Conservation (phyloP, 2,797 vertebrate species). For the Tadarida brasiliensis region DNA sequence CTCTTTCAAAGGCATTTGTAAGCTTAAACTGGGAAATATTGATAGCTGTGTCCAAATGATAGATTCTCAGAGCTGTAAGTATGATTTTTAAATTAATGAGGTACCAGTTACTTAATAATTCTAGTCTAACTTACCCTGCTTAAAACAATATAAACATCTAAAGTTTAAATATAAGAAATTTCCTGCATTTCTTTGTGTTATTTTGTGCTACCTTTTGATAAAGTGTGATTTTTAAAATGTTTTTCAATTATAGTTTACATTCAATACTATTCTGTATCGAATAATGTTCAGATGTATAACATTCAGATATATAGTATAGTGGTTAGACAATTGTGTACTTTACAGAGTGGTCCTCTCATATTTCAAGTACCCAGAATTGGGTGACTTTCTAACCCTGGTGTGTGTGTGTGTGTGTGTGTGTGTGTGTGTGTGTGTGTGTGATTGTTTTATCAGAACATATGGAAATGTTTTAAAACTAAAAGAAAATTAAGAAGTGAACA, state of each 20-base stretch:
- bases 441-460: not conserved
- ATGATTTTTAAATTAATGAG: not conserved
- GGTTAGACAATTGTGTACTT: not conserved
- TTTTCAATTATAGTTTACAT: not conserved
- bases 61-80: not conserved
- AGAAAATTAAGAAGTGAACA: not conserved
- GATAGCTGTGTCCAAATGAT: not conserved
- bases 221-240: not conserved
- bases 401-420: not conserved
- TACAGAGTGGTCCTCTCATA: not conserved
- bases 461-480: conserved; percentile 10
- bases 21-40: not conserved
- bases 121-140: not conserved
- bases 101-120: not conserved
- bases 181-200: not conserved
- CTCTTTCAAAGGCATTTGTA: not conserved
- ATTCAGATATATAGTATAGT: not conserved
- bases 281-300: not conserved
- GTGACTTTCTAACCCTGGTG: not conserved
- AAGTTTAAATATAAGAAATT: not conserved
- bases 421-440: not conserved
- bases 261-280: not conserved
- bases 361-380: not conserved
- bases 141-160: not conserved
- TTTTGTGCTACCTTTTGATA: not conserved